Evolutionary conservation across 2,888 invertebrate genomes (phyloP), one percentile per base, ranked within the genome.

Genomic region (Asteroscopus sphinx): DNA sequence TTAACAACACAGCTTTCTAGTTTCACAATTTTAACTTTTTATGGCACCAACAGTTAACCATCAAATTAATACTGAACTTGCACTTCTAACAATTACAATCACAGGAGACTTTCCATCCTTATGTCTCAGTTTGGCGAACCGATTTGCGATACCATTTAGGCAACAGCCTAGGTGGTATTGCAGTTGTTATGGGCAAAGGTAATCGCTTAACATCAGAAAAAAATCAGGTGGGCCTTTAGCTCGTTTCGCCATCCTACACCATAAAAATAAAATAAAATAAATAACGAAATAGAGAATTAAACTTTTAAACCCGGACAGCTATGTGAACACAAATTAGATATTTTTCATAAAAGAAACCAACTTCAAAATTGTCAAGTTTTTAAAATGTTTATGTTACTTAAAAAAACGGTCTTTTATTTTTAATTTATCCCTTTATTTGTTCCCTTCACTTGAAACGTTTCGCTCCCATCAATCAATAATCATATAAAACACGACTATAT

Each of bases 401-500:
- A 28, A 26, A 53, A 30, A 30, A 13, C 32, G 26, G 33, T 17
- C 9, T 48, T 15, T 35, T 13, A 15, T 36, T 12, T 33, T 12
- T 17, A n/a, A n/a, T n/a, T n/a, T n/a, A n/a, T 36, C 9, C 40
- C 33, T 30, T 30, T 33, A 47, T 66, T 68, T 67, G 62, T 66
- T 66, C 64, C 36, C 36, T 48, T 45, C 48, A 28, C 17, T 7
- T 47, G 12, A 64, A 49, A 30, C 41, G 40, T 68, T 41, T 37
- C 52, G 45, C 41, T 57, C 52, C 61, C 57, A 58, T 62, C 68
- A 60, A 61, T 73, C 59, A 73, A 67, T 69, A 58, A 64, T 56
- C 41, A 55, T 71, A 71, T 73, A 74, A 72, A 68, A 73, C 57
- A 62, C 48, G 69, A 49, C 66, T 61, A 63, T 68, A 74, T 62